phyloP scores from a whole-genome alignment of 2,797 vertebrate species.

The Smutsia temminckii region DNA sequence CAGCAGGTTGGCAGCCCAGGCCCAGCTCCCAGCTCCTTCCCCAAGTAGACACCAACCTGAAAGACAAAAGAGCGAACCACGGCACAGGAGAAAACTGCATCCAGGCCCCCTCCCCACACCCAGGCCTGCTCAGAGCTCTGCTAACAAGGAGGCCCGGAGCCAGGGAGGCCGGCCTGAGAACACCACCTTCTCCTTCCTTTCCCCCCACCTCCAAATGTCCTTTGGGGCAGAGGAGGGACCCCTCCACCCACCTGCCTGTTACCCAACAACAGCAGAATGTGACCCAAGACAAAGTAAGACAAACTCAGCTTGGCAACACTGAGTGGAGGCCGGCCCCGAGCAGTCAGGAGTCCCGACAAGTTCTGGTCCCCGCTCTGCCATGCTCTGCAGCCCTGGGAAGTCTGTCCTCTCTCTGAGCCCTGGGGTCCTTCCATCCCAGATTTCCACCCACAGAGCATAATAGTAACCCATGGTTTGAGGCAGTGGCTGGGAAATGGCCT shows the following conservation, averaged over 20 bases:
- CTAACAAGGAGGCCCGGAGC: neutral
- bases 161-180: neutral
- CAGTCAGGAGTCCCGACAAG: neutral
- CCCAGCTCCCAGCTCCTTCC: neutral
- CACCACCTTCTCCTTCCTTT: neutral
- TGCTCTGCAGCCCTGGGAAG: rapidly evolving
- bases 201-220: neutral
- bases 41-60: neutral
- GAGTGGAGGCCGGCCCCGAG: too few species aligned
- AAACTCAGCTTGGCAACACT: neutral
- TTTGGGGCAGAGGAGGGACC: too few species aligned
- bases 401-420: neutral
- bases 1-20: rapidly evolving
- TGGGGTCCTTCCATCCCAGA: neutral
- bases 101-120: neutral
- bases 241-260: neutral
- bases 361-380: neutral
- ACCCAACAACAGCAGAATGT: neutral
- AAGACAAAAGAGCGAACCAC: constrained; percentile 60
- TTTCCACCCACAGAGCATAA: too few species aligned
- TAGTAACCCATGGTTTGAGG: neutral
- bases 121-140: neutral
- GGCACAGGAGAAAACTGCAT: constrained; percentile 32
- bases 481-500: neutral
- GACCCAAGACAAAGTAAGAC: neutral